Percentiles rank a stretch among this genome's conserved stretches.
Conservation (phyloP, 2,888 invertebrate species). For the Rhimphoctona megacephalus region DNA sequence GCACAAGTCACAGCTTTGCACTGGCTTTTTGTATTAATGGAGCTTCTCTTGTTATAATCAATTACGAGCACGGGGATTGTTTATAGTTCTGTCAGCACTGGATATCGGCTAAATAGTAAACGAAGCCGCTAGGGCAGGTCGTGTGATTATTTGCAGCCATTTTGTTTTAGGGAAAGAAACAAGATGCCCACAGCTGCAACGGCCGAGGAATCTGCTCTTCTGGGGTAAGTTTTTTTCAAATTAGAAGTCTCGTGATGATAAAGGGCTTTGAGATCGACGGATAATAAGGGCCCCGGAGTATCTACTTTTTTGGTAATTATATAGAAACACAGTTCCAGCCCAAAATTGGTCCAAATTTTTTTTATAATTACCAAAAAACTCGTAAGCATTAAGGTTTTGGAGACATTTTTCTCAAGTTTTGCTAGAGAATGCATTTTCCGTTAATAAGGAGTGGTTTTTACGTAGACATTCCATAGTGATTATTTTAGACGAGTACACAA, state of each 20-base stretch:
- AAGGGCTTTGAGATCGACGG: conserved; percentile 18
- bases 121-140: conserved; percentile 77
- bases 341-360: no score
- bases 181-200: conserved; percentile 90
- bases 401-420: conserved; percentile 10
- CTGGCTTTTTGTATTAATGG: conserved; percentile 44
- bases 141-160: conserved; percentile 83
- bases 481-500: conserved; percentile 45
- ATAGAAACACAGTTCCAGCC: no score
- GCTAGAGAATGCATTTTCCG: conserved; percentile 56
- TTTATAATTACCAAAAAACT: no score
- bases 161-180: conserved; percentile 84
- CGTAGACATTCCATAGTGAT: conserved; percentile 42
- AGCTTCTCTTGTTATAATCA: conserved; percentile 25
- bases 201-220: conserved; percentile 94
- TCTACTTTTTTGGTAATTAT: no score
- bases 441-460: conserved; percentile 47
- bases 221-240: conserved; percentile 90
- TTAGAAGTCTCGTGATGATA: conserved; percentile 10
- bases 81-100: conserved; percentile 54
- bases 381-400: conserved; percentile 39
- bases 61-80: conserved; percentile 51
- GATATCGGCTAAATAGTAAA: conserved; percentile 62
- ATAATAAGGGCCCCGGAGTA: conserved; percentile 44
- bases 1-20: conserved; percentile 40